Percentiles rank a stretch among this genome's conserved stretches.
phyloP scores from a whole-genome alignment of 2,797 vertebrate species.

The Sebastes reedi region DNA sequence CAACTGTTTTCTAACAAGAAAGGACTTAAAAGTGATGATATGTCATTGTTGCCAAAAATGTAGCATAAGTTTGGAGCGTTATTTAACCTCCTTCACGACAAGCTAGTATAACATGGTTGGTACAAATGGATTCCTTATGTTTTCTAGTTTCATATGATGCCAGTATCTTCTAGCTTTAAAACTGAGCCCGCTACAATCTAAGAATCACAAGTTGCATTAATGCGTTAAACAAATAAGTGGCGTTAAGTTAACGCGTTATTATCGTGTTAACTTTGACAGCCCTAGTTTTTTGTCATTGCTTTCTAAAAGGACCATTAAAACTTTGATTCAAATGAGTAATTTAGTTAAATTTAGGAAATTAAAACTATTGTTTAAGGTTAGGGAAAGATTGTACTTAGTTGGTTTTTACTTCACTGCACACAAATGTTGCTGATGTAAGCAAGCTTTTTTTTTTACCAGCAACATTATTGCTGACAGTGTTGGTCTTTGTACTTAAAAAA shows the following conservation, averaged over 20 bases:
- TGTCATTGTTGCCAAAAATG: not conserved
- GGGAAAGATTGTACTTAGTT: not conserved
- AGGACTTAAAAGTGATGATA: not conserved
- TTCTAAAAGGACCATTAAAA: not conserved
- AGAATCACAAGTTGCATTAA: too few relatives aligned
- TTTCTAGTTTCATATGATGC: too few relatives aligned
- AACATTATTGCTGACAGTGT: not conserved
- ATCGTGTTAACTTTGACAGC: too few relatives aligned
- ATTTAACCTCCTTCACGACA: accelerated
- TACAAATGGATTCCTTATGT: too few relatives aligned
- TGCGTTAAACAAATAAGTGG: too few relatives aligned
- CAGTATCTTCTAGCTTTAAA: too few relatives aligned
- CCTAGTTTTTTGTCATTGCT: not conserved
- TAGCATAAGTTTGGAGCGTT: too few relatives aligned
- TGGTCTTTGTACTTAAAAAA: not conserved
- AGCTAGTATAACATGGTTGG: too few relatives aligned
- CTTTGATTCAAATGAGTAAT: not conserved
- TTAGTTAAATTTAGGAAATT: not conserved
- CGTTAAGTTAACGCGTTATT: too few relatives aligned
- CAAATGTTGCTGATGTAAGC: not conserved
- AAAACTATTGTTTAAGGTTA: not conserved
- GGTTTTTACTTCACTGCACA: not conserved
- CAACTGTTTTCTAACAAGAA: not conserved
- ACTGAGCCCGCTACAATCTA: too few relatives aligned
- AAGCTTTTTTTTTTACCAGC: too few relatives aligned